Conservation (phyloP, 2,888 invertebrate species). For the Cerastis rubricosa region DNA sequence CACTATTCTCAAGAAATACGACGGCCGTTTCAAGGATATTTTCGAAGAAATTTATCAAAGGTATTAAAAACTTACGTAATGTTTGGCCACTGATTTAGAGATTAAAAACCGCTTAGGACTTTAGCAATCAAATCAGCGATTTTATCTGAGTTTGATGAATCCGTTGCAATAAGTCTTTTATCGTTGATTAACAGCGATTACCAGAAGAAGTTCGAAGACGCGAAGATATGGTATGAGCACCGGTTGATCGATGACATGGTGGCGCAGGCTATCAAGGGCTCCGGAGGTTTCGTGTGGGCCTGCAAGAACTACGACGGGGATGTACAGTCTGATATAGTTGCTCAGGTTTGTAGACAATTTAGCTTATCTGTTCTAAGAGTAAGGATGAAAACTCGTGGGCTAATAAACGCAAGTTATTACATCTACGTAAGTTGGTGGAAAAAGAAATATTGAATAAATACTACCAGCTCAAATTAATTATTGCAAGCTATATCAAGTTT, state of each 20-base stretch:
- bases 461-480: background rate
- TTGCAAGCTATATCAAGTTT: slow-evolving; percentile 10
- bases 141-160: slow-evolving; percentile 32
- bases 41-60: slow-evolving; percentile 96
- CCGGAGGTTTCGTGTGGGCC: slow-evolving; percentile 97
- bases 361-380: background rate
- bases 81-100: slow-evolving; percentile 39
- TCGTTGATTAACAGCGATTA: slow-evolving; percentile 90
- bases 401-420: background rate
- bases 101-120: slow-evolving; percentile 31
- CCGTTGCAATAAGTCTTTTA: slow-evolving; percentile 29
- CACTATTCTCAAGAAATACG: slow-evolving; percentile 96
- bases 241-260: slow-evolving; percentile 98
- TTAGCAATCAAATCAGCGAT: slow-evolving; percentile 33
- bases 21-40: slow-evolving; percentile 97
- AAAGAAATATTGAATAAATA: background rate
- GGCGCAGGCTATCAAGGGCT: slow-evolving; percentile 95
- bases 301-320: slow-evolving; percentile 98
- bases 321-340: slow-evolving; percentile 97
- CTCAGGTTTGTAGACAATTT: slow-evolving; percentile 87
- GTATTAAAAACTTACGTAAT: slow-evolving; percentile 79
- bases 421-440: background rate
- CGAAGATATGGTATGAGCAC: slow-evolving; percentile 97
- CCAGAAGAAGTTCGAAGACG: slow-evolving; percentile 93
- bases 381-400: no score